These are phyloP conservation scores for Arenaria interpres DNA, from an alignment of 2,113 vertebrate genomes.

Conservation along the genomic window DNA sequence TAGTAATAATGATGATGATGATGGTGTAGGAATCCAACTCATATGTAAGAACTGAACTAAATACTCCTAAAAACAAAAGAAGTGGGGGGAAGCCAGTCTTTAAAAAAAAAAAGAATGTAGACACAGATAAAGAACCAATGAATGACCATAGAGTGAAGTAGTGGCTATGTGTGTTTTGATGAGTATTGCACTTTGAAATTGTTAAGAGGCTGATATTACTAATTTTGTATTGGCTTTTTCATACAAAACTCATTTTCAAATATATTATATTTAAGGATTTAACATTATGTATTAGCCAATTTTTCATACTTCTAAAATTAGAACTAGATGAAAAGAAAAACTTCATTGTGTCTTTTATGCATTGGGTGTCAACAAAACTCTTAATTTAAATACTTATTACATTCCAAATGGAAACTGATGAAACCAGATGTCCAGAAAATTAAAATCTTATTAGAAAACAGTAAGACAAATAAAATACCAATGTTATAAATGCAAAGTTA, in stretches of 20 bases:
- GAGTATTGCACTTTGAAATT: neutral
- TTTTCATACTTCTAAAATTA: neutral
- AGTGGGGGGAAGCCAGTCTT: neutral
- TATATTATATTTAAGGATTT: neutral
- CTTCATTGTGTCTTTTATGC: neutral
- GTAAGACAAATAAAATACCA: neutral
- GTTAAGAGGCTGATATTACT: neutral
- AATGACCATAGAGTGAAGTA: neutral
- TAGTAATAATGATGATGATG: neutral
- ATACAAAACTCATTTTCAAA: neutral
- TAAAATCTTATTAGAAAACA: neutral
- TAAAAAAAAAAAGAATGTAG: neutral
- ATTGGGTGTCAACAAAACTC: neutral
- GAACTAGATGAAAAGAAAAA: neutral
- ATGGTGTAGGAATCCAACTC: neutral
- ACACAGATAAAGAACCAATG: neutral
- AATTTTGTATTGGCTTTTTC: neutral
- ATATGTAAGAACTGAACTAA: neutral
- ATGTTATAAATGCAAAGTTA: neutral
- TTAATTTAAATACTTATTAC: neutral
- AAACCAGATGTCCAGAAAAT: neutral
- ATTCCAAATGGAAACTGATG: neutral
- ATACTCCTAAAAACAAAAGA: neutral
- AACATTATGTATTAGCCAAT: neutral
- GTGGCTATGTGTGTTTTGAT: accelerated